A percentile compares a stretch with the other conserved stretches of the same genome.
phyloP scores from a whole-genome alignment of 2,797 vertebrate genomes.

The Micropoecilia bifurca region DNA sequence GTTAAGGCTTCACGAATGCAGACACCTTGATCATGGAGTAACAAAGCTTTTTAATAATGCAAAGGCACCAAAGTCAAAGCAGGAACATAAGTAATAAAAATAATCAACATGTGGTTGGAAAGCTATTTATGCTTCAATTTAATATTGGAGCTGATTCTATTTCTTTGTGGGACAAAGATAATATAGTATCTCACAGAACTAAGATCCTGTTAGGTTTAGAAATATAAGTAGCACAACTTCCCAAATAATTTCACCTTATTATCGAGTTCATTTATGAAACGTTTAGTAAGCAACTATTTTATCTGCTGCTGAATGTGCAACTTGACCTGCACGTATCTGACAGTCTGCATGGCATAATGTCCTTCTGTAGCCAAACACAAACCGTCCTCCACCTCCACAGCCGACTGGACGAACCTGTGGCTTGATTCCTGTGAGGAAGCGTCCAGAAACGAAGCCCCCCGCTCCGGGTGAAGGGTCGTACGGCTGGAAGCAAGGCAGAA shows the following conservation, averaged over 20 bases:
- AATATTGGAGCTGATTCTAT: not conserved
- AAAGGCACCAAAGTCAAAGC: not conserved
- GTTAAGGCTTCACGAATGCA: too few relatives aligned
- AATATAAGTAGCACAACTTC: not conserved
- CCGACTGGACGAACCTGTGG: constrained; percentile 79
- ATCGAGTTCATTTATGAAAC: not conserved
- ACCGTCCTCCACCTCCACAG: not conserved
- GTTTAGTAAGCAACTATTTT: not conserved
- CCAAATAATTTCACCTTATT: not conserved
- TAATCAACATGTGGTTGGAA: not conserved
- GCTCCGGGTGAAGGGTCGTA: constrained; percentile 90
- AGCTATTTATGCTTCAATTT: not conserved
- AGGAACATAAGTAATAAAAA: not conserved
- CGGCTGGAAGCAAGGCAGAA: constrained; percentile 93
- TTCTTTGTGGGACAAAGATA: not conserved
- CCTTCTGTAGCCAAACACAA: not conserved
- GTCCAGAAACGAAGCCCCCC: constrained; percentile 94
- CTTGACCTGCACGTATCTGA: not conserved
- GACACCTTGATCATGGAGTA: not conserved
- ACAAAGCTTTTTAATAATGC: not conserved
- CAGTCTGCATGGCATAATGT: not conserved
- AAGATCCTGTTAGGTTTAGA: not conserved
- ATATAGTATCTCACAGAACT: not conserved
- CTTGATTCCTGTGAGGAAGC: constrained; percentile 96
- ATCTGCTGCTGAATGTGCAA: not conserved